Conservation (phyloP, 2,888 invertebrate genomes). For the Xestoiulus laeticollis region DNA sequence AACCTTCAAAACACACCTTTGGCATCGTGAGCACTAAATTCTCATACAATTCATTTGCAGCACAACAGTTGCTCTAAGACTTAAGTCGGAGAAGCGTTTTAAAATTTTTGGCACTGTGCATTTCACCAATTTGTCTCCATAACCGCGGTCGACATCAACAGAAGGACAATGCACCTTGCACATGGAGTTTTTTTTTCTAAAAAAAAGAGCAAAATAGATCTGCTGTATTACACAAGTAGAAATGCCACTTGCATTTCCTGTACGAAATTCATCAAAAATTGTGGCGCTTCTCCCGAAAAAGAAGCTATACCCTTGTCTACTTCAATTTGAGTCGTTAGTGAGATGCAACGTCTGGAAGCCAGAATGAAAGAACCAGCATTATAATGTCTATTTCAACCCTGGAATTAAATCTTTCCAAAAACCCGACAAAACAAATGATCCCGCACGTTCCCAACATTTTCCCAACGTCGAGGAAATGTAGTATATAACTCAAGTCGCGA, state of each 20-base stretch:
- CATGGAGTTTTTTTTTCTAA: not conserved
- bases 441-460: not conserved
- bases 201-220: slow-evolving; percentile 31
- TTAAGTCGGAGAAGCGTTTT: not conserved
- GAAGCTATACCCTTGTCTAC: slow-evolving; percentile 12
- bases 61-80: not conserved
- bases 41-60: not conserved
- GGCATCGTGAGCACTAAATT: too few species aligned
- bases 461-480: not conserved
- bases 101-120: not conserved
- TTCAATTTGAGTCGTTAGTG: slow-evolving; percentile 8
- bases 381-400: slow-evolving; percentile 14
- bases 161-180: slow-evolving; percentile 1
- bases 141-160: not conserved
- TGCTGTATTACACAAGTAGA: slow-evolving; percentile 16
- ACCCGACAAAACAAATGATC: not conserved
- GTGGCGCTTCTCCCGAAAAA: slow-evolving; percentile 27
- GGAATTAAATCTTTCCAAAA: slow-evolving; percentile 6
- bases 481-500: not conserved
- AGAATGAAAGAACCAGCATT: not conserved
- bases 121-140: slow-evolving; percentile 8
- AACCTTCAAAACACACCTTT: not conserved
- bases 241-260: slow-evolving; percentile 19
- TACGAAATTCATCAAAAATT: slow-evolving; percentile 1
- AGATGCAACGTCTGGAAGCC: not conserved